phyloP scores from a whole-genome alignment of 2,888 invertebrate genomes.

The Drosophila merina region DNA sequence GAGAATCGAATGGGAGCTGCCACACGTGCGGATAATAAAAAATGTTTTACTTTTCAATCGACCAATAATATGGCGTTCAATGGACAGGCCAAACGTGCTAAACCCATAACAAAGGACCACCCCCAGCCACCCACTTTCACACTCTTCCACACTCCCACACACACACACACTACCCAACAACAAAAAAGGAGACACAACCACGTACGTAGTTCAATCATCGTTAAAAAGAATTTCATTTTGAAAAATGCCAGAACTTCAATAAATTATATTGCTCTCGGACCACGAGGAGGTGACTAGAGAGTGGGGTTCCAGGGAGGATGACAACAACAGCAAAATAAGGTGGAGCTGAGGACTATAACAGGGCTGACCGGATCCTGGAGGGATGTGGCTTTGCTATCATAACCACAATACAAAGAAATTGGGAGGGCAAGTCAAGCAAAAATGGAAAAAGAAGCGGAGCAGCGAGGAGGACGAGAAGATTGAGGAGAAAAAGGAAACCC shows the following conservation, averaged over 20 bases:
- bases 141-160: slow-evolving; percentile 12
- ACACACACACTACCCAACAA: neutral
- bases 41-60: slow-evolving; percentile 80
- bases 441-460: slow-evolving; percentile 5
- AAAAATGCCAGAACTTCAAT: slow-evolving; percentile 78
- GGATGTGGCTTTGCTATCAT: slow-evolving; percentile 73
- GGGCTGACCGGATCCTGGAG: slow-evolving; percentile 18
- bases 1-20: slow-evolving; percentile 52
- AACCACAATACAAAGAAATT: slow-evolving; percentile 71
- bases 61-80: slow-evolving; percentile 79
- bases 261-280: slow-evolving; percentile 71
- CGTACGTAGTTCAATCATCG: slow-evolving; percentile 74
- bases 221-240: slow-evolving; percentile 78
- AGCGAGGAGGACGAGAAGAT: too few relatives aligned
- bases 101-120: slow-evolving; percentile 57
- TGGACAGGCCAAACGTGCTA: slow-evolving; percentile 76
- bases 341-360: neutral
- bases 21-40: slow-evolving; percentile 79
- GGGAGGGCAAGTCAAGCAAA: slow-evolving; percentile 11
- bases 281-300: slow-evolving; percentile 18
- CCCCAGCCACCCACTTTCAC: slow-evolving; percentile 4
- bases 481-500: slow-evolving; percentile 5
- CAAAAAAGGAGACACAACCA: slow-evolving; percentile 24
- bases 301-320: neutral
- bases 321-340: neutral